phyloP scores from a whole-genome alignment of 2,797 vertebrate species.

The Glyptemys insculpta region DNA sequence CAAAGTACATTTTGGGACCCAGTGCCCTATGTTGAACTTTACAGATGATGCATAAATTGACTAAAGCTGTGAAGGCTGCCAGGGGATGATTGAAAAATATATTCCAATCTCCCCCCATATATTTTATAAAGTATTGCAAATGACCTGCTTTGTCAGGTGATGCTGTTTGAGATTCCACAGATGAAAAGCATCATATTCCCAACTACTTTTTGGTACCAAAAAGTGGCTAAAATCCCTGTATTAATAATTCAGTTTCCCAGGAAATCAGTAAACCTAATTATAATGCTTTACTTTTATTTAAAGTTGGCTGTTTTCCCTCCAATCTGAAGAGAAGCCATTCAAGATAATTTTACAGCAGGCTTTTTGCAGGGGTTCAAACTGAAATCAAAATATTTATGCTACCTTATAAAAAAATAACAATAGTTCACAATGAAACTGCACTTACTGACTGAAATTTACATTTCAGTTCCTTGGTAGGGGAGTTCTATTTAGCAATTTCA shows the following conservation, averaged over 20 bases:
- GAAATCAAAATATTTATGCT: conserved; percentile 8
- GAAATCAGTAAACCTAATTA: conserved; percentile 21
- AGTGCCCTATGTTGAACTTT: conserved; percentile 52
- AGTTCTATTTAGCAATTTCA: not conserved
- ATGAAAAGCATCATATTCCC: not conserved
- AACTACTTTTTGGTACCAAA: conserved; percentile 2
- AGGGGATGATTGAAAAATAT: conserved; percentile 41
- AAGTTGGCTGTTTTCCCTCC: not conserved
- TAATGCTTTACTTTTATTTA: not conserved
- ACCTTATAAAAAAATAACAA: not conserved
- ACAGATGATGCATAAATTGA: conserved; percentile 58
- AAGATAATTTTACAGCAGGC: not conserved
- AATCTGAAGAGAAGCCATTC: not conserved
- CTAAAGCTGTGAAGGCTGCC: conserved; percentile 41
- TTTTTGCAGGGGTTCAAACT: not conserved
- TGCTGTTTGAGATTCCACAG: conserved; percentile 20
- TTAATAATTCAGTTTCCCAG: conserved; percentile 25
- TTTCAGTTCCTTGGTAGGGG: conserved; percentile 40
- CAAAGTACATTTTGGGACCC: conserved; percentile 50
- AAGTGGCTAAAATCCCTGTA: not conserved
- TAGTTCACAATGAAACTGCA: not conserved
- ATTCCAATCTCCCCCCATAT: conserved; percentile 13
- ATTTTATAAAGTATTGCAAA: conserved; percentile 25
- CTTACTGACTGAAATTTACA: conserved; percentile 13
- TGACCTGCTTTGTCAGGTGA: conserved; percentile 30